Evolutionary conservation across 1,140 invertebrate genomes (phyloP), one percentile per base, ranked within the genome.

Genomic region (silkworm (Bombyx mori)): DNA sequence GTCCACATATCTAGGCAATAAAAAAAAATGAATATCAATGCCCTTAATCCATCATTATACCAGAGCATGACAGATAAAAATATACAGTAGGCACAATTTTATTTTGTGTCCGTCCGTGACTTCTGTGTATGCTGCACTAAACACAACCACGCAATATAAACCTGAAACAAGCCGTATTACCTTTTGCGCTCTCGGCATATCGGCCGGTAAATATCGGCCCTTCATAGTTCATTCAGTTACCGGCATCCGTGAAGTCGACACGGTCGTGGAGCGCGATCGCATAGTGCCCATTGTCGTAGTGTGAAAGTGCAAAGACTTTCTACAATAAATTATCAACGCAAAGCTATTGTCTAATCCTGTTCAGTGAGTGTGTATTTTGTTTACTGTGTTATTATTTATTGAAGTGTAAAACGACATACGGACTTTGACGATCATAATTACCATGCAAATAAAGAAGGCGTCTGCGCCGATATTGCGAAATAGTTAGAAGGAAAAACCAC

Each of bases 251-350:
- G 45, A 48, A 58, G 53, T 47, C 45, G 55, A 52, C 58, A 67
- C 57, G 44, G 55, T 52, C 43, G 55, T 66, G 58, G 50, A 56
- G 54, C 26, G 26, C 26, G 2, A 35, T 5, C 26, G 56, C 49
- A 43, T 51, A 9, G 60, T 54, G 57, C 56, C 58, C 59, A 60
- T 75, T 73, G 69, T 72, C 26, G 65, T 65, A 57, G 68, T 61
- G 71, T 70, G 74, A 79, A 79, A 79, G 76, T 75, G 61, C 62
- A 57, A 58, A 60, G 59, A 72, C 72, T 75, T 79, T 77, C 70
- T 76, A 76, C 58, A 59, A 61, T 62, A 73, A 63, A 57, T 18
- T 56, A 58, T 35, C 58, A 60, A 57, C 49, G 26, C 53, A 18
- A 52, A 60, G 53, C 49, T 44, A 56, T 58, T 62, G 53, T 62